phyloP scores from a whole-genome alignment of 2,888 invertebrate species.

The Sphaerophoria taeniata region DNA sequence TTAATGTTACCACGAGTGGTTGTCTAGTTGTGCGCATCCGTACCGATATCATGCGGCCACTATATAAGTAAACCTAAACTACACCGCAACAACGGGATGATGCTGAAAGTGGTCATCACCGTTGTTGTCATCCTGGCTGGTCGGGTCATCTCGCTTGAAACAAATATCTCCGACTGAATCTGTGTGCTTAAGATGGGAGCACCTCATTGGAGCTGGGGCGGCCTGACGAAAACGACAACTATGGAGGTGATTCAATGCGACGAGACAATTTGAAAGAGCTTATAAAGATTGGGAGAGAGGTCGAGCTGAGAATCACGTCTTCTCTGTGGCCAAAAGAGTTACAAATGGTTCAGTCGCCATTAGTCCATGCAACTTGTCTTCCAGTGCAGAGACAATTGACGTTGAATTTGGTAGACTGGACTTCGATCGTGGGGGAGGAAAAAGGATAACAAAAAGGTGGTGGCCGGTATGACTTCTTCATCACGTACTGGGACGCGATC shows the following conservation, averaged over 20 bases:
- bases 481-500: constrained; percentile 67
- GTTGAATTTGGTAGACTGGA: constrained; percentile 47
- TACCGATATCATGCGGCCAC: background rate
- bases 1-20: constrained; percentile 67
- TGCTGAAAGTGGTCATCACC: constrained; percentile 72
- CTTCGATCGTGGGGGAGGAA: background rate
- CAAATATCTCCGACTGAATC: constrained; percentile 52
- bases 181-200: constrained; percentile 21
- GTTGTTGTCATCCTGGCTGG: constrained; percentile 71
- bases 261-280: constrained; percentile 56
- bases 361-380: constrained; percentile 40
- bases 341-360: constrained; percentile 70
- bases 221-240: constrained; percentile 30
- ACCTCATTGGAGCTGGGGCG: constrained; percentile 17
- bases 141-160: constrained; percentile 62
- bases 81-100: background rate
- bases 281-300: background rate
- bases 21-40: constrained; percentile 67
- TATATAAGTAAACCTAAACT: too few species aligned
- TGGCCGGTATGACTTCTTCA: constrained; percentile 71
- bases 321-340: constrained; percentile 51
- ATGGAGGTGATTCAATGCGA: constrained; percentile 25
- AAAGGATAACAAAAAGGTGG: constrained; percentile 59
- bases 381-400: constrained; percentile 54
- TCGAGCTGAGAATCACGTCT: constrained; percentile 50